Evolutionary conservation across 2,113 vertebrate genomes (phyloP).

Genomic region (Calidris pugnax): DNA sequence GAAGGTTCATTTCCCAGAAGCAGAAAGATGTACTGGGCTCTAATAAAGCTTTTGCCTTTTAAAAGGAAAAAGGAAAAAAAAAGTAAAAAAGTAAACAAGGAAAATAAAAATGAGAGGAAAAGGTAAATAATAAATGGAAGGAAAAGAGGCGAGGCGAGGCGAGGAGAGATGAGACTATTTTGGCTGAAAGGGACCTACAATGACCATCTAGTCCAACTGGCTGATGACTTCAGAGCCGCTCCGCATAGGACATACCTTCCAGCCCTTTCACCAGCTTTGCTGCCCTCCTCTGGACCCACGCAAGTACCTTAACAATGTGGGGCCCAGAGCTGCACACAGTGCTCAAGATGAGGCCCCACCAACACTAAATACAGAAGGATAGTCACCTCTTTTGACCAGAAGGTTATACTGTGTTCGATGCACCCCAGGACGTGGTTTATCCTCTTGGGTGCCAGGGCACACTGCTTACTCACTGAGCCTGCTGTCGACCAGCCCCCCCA

Average conservation of each 20-base stretch:
- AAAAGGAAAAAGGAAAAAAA: background rate
- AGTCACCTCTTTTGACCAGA: background rate
- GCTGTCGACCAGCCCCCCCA: too few relatives aligned
- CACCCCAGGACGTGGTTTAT: background rate
- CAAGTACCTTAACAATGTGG: too few relatives aligned
- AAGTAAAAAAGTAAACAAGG: background rate
- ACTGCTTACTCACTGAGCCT: too few relatives aligned
- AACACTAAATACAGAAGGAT: background rate
- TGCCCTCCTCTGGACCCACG: too few relatives aligned
- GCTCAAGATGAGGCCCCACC: too few relatives aligned
- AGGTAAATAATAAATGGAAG: background rate
- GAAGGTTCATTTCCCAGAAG: background rate
- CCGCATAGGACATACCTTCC: too few relatives aligned
- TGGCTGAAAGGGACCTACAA: background rate
- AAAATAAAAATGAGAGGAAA: background rate
- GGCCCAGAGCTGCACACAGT: too few relatives aligned
- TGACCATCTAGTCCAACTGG: too few relatives aligned
- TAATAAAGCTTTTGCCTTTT: background rate
- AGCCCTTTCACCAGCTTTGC: too few relatives aligned
- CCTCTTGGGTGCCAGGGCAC: background rate
- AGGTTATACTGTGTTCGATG: too few relatives aligned
- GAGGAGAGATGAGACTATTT: background rate
- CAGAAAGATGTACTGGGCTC: background rate
- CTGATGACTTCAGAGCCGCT: too few relatives aligned
- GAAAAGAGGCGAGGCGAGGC: too few relatives aligned